A percentile compares a stretch with the other conserved stretches of the same genome.
phyloP scores from a whole-genome alignment of 2,888 invertebrate genomes.

The Neria commutata region DNA sequence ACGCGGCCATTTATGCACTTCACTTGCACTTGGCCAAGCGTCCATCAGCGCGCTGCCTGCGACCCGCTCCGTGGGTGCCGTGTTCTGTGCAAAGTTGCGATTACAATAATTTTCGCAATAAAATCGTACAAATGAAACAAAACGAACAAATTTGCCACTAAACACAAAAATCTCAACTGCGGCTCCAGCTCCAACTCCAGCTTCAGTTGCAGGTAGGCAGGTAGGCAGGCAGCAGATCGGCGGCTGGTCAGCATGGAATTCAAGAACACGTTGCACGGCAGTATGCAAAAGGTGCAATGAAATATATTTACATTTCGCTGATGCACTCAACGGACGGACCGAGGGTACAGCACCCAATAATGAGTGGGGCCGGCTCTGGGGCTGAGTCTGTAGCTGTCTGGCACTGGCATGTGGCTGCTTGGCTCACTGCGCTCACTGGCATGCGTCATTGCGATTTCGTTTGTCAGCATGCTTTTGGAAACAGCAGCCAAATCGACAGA shows the following conservation, averaged over 20 bases:
- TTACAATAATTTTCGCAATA: slow-evolving; percentile 29
- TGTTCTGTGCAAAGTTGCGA: slow-evolving; percentile 6
- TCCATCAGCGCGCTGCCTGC: too few relatives aligned
- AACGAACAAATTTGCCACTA: slow-evolving; percentile 2
- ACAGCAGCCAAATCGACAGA: not conserved
- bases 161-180: not conserved
- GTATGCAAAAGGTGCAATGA: slow-evolving; percentile 40
- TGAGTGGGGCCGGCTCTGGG: not conserved
- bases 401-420: not conserved
- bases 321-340: not conserved
- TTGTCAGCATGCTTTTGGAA: slow-evolving; percentile 1
- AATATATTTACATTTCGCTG: slow-evolving; percentile 31
- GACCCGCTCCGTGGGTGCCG: not conserved
- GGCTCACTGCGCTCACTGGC: not conserved
- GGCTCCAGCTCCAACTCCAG: not conserved
- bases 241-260: slow-evolving; percentile 13
- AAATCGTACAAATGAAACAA: slow-evolving; percentile 28
- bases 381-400: not conserved
- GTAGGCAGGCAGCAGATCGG: slow-evolving; percentile 2
- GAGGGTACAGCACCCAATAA: not conserved
- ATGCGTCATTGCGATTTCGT: slow-evolving; percentile 1
- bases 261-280: not conserved
- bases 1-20: slow-evolving; percentile 42
- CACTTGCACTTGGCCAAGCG: slow-evolving; percentile 36
- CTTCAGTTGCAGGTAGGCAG: too few relatives aligned